These are phyloP conservation scores for Pelochelys cantorii DNA, from an alignment of 2,797 vertebrate species.

Conservation along the genomic window DNA sequence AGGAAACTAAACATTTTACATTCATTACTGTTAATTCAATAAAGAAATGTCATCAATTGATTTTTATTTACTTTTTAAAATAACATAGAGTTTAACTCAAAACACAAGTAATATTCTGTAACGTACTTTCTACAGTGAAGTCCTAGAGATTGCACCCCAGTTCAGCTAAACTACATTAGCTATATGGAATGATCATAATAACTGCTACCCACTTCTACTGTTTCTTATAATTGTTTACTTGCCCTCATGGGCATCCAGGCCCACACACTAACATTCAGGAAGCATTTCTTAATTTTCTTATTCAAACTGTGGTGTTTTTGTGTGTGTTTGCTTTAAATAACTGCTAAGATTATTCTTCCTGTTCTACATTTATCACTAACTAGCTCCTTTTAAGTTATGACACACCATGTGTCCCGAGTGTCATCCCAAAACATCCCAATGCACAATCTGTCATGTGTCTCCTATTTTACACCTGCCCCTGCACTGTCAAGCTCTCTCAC, in stretches of 20 bases:
- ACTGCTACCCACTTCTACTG: background rate
- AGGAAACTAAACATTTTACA: background rate
- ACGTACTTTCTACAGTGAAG: background rate
- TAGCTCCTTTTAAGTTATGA: background rate
- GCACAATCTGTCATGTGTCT: background rate
- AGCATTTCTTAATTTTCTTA: constrained; percentile 39
- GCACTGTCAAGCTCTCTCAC: background rate
- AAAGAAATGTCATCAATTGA: constrained; percentile 3
- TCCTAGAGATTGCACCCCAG: background rate
- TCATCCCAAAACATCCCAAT: background rate
- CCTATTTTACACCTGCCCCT: background rate
- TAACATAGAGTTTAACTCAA: background rate
- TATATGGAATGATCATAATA: background rate
- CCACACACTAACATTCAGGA: constrained; percentile 7
- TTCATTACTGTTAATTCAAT: constrained; percentile 20
- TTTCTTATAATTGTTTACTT: constrained; percentile 40
- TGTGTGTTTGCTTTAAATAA: constrained; percentile 37
- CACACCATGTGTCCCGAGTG: background rate
- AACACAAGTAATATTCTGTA: constrained; percentile 26
- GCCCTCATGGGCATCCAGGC: background rate
- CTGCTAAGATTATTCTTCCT: constrained; percentile 19
- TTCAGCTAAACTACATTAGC: constrained; percentile 14
- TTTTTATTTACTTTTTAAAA: background rate
- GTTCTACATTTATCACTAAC: constrained; percentile 2
- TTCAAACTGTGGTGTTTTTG: constrained; percentile 26